Conservation (phyloP, 1,140 invertebrate species). For the Drosophila teissieri region DNA sequence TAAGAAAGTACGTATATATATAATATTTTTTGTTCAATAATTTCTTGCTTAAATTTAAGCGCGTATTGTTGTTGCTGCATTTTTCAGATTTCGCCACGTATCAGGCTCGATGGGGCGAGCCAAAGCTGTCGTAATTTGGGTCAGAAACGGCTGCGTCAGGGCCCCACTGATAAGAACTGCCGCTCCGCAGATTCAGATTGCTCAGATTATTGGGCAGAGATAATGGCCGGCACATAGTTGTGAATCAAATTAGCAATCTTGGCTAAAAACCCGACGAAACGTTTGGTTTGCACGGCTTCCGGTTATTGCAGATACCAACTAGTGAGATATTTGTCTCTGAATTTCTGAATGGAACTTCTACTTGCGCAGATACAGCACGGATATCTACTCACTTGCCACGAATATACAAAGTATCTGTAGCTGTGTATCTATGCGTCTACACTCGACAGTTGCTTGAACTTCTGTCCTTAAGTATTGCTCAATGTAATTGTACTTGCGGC, state of each 20-base stretch:
- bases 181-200: conserved; percentile 22
- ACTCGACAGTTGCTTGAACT: conserved; percentile 76
- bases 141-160: conserved; percentile 70
- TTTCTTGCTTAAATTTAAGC: conserved; percentile 73
- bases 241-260: conserved; percentile 52
- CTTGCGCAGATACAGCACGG: background rate
- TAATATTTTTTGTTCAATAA: conserved; percentile 73
- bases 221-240: conserved; percentile 25
- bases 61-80: conserved; percentile 27
- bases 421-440: conserved; percentile 29
- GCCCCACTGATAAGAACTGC: conserved; percentile 62
- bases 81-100: conserved; percentile 71
- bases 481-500: conserved; percentile 38
- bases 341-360: conserved; percentile 29
- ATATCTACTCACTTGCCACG: background rate
- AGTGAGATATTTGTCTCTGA: background rate
- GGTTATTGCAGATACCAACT: conserved; percentile 8
- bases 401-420: conserved; percentile 1
- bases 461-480: conserved; percentile 73
- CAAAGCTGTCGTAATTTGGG: conserved; percentile 70
- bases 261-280: background rate
- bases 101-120: conserved; percentile 55
- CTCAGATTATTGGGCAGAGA: conserved; percentile 34
- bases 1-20: conserved; percentile 22
- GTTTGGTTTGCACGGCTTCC: conserved; percentile 20